Evolutionary conservation across 2,113 vertebrate genomes (phyloP), one percentile per base, ranked within the genome.

Genomic region (Chrysochloris asiatica): DNA sequence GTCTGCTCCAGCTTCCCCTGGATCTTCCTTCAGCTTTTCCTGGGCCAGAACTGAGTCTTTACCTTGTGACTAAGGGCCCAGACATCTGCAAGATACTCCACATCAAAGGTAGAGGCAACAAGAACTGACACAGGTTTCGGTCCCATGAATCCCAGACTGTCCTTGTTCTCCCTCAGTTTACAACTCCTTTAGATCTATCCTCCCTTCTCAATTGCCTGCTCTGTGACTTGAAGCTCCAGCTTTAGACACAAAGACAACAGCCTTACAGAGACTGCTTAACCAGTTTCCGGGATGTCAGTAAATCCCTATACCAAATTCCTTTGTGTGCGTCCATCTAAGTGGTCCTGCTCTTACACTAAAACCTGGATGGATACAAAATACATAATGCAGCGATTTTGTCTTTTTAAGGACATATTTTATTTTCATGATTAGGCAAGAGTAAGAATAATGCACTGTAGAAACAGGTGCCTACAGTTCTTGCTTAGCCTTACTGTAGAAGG

Each of bases 341-440:
- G 38, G 36, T 17, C 56, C 41, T n/a, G 30, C 90, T 83, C 65
- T 91, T 45, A 89, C 48, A 89, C 77, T 75, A 36, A 88, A 79
- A n/a, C 36, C 36, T 50, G 41, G n/a, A 87, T 6, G 8, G 4
- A 88, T 67, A 91, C 3, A 88, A 86, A 86, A 75, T 21, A 88
- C 1, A 56, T 2, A 11, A 36, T 79, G 4, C 7, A 43, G n/a
- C n/a, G n/a, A n/a, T 43, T 52, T 87, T 38, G 71, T 69, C 45
- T 73, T 73, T 10, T 12, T 38, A 89, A 56, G 63, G 89, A 24
- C 10, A 81, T 16, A 65, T 84, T 94, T 88, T 89, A 93, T 72
- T 87, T 95, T 93, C 73, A 83, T 6, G 50, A 71, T n/a, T 1
- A 76, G 73, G 26, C 28, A 30, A 76, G 28, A 67, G 6, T 45